A percentile compares a stretch with the other conserved stretches of the same genome.
These are phyloP conservation scores for Euleptes europaea DNA, from an alignment of 2,113 vertebrate genomes.

Conservation along the genomic window DNA sequence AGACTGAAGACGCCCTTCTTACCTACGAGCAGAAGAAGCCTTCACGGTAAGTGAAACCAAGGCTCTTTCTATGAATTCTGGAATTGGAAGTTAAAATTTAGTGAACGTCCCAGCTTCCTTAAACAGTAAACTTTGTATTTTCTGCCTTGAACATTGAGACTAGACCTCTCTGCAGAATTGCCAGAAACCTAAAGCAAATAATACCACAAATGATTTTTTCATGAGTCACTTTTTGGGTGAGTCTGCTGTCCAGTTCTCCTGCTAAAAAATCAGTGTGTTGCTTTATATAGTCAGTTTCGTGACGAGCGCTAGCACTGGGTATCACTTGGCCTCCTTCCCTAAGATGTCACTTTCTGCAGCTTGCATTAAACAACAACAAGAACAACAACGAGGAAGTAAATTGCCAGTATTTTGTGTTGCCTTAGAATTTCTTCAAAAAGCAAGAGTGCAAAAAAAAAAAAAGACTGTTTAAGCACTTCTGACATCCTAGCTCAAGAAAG, in stretches of 20 bases:
- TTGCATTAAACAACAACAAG: fast-evolving
- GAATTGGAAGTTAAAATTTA: fast-evolving
- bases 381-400: too few relatives aligned
- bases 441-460: not conserved
- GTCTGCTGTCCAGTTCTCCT: conserved; percentile 51
- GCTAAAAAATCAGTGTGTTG: conserved; percentile 40
- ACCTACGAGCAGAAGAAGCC: too few relatives aligned
- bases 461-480: not conserved
- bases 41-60: too few relatives aligned
- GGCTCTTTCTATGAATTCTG: not conserved
- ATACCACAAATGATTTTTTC: conserved; percentile 44
- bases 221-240: conserved; percentile 65
- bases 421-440: not conserved
- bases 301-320: not conserved
- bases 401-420: not conserved
- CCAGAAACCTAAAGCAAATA: conserved; percentile 47
- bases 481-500: not conserved
- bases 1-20: too few relatives aligned
- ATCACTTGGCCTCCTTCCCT: fast-evolving
- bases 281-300: not conserved
- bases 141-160: not conserved
- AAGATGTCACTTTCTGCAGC: not conserved
- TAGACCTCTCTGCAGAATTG: not conserved
- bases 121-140: fast-evolving
- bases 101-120: not conserved